phyloP scores from a whole-genome alignment of 2,113 vertebrate species.

The Sprattus sprattus region DNA sequence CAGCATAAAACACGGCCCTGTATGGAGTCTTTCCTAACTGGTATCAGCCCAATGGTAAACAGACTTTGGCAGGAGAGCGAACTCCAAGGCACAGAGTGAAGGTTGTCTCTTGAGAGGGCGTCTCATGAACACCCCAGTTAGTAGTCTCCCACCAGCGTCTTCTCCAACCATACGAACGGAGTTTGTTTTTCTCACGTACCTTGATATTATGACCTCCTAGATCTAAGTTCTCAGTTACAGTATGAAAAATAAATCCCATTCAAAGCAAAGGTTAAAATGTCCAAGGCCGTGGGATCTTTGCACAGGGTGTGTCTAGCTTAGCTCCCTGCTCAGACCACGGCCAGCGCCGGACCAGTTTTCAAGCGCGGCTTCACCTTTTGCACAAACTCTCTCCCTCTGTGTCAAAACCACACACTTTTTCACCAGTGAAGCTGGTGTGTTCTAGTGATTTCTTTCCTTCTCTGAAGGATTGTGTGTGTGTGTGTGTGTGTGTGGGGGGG shows the following conservation, averaged over 20 bases:
- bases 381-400: background rate
- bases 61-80: background rate
- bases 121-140: background rate
- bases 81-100: background rate
- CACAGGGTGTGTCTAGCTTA: background rate
- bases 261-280: background rate
- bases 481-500: too few species aligned
- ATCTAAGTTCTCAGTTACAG: background rate
- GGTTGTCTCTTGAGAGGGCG: too few species aligned
- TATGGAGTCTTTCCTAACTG: too few species aligned
- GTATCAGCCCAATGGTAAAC: background rate
- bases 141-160: background rate
- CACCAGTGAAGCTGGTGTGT: background rate
- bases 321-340: background rate
- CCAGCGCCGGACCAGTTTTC: background rate
- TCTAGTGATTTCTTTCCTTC: background rate
- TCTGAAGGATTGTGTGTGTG: background rate
- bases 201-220: background rate
- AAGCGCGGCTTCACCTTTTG: background rate
- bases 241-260: background rate
- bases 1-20: too few species aligned
- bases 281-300: background rate
- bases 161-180: background rate
- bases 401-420: background rate
- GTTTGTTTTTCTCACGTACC: background rate